Evolutionary conservation across 2,888 invertebrate species (phyloP).

Genomic region (Orthosia gothica): DNA sequence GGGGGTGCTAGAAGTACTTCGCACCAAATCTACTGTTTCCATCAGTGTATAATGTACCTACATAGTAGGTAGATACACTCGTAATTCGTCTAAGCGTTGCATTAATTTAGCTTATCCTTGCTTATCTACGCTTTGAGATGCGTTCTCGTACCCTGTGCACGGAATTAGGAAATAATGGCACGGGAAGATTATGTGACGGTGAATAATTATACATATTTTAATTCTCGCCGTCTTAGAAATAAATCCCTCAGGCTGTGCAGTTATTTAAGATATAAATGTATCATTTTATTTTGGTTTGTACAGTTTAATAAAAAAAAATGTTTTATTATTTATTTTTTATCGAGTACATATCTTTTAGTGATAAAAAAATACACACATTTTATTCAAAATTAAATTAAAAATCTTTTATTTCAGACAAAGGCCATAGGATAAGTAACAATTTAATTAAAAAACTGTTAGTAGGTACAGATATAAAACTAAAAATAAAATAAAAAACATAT

Average conservation of each 20-base stretch:
- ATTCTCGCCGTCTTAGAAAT: neutral
- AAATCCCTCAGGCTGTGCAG: neutral
- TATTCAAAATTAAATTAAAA: no score
- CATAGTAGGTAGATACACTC: conserved; percentile 20
- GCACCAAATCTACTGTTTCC: conserved; percentile 7
- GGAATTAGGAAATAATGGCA: conserved; percentile 27
- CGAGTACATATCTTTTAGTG: no score
- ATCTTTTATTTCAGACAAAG: no score
- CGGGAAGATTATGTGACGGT: neutral
- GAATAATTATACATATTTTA: conserved; percentile 2
- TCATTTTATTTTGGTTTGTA: no score
- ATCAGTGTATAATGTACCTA: conserved; percentile 3
- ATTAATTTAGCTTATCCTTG: conserved; percentile 65
- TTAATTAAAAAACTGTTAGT: no score
- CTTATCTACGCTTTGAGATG: conserved; percentile 61
- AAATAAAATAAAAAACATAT: no score
- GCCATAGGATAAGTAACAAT: no score
- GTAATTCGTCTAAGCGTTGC: conserved; percentile 53
- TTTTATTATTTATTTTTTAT: no score
- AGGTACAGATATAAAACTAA: no score
- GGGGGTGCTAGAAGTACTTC: neutral
- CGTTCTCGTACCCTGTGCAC: conserved; percentile 26
- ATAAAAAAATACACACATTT: no score
- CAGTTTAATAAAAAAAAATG: no score
- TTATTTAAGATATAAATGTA: no score